These are phyloP conservation scores for Tenthredo scrophulariae DNA, from an alignment of 2,888 invertebrate species.

Conservation along the genomic window DNA sequence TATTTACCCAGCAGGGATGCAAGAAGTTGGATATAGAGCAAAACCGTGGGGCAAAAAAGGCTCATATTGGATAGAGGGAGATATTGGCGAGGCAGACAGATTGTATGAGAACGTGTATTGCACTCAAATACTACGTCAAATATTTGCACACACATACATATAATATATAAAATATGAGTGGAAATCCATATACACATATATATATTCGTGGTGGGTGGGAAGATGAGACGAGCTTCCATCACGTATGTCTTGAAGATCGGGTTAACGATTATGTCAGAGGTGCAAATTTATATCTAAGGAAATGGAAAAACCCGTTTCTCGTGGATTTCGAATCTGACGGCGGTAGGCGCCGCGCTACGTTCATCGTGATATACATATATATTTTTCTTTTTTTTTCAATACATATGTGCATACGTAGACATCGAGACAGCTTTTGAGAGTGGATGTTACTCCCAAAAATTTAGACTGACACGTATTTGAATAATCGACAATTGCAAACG, in stretches of 20 bases:
- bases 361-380: background rate
- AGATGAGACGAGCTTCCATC: constrained; percentile 21
- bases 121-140: background rate
- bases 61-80: constrained; percentile 3
- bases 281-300: constrained; percentile 22
- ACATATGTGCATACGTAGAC: background rate
- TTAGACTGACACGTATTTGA: constrained; percentile 29
- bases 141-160: background rate
- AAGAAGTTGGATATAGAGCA: constrained; percentile 7
- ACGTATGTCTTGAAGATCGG: constrained; percentile 27
- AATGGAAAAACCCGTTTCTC: constrained; percentile 9
- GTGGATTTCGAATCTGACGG: constrained; percentile 9
- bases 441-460: background rate
- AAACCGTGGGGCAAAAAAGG: constrained; percentile 1
- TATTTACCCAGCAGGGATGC: constrained; percentile 18
- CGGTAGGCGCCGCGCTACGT: background rate
- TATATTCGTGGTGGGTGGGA: background rate
- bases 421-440: background rate
- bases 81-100: constrained; percentile 7
- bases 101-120: background rate
- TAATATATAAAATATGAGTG: background rate
- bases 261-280: constrained; percentile 22
- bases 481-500: background rate
- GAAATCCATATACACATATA: background rate
- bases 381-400: background rate